Conservation (phyloP, 2,888 invertebrate genomes). For the Boloria euphrosyne region DNA sequence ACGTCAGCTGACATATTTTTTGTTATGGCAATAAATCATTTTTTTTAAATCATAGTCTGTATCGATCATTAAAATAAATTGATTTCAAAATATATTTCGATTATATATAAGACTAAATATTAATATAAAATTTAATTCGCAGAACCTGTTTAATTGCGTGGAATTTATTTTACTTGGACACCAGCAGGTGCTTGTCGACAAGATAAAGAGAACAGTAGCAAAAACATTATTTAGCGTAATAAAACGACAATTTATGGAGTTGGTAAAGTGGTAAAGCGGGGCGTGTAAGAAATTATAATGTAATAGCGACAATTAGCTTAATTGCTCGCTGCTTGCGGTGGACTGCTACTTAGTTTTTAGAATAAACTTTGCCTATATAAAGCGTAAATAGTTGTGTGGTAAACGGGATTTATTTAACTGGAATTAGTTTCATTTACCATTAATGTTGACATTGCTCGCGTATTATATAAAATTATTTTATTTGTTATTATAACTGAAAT, state of each 20-base stretch:
- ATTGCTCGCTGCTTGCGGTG: conserved; percentile 44
- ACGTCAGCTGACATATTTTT: conserved; percentile 5
- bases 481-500: too few relatives aligned
- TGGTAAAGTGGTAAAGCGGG: conserved; percentile 28
- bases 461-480: too few relatives aligned
- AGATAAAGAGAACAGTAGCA: conserved; percentile 27
- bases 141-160: conserved; percentile 20
- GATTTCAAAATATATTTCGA: conserved; percentile 10
- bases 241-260: conserved; percentile 37
- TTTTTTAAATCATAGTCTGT: conserved; percentile 35
- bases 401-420: not conserved
- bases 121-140: not conserved
- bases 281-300: conserved; percentile 49
- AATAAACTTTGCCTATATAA: conserved; percentile 22
- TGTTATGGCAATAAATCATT: conserved; percentile 32
- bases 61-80: conserved; percentile 23
- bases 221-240: conserved; percentile 31
- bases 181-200: conserved; percentile 28
- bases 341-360: conserved; percentile 40
- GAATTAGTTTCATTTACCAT: not conserved
- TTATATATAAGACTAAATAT: conserved; percentile 11
- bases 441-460: not conserved
- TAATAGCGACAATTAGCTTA: conserved; percentile 50
- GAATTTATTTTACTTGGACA: conserved; percentile 23
- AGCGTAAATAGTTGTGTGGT: conserved; percentile 15